These are phyloP conservation scores for Drosophila leontia DNA, from an alignment of 1,140 invertebrate genomes.

Conservation along the genomic window DNA sequence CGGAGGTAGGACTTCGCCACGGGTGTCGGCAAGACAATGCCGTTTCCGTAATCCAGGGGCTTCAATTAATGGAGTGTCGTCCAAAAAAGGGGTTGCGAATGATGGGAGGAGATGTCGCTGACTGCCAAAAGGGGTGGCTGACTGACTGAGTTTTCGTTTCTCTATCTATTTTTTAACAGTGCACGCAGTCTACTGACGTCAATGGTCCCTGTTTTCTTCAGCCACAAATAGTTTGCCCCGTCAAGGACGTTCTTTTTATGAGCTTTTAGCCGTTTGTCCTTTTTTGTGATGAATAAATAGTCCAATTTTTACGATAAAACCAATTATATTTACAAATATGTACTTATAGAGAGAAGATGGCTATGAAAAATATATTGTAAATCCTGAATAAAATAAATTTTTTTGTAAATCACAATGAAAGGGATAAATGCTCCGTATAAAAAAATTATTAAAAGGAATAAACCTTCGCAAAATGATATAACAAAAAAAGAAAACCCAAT, in stretches of 20 bases:
- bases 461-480: background rate
- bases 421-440: background rate
- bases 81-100: constrained; percentile 60
- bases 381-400: background rate
- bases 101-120: background rate
- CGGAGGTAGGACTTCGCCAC: constrained; percentile 49
- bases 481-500: background rate
- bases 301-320: background rate
- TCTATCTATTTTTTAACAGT: constrained; percentile 23
- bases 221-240: constrained; percentile 5
- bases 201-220: background rate
- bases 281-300: background rate
- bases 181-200: constrained; percentile 23
- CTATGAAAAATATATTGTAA: background rate
- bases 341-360: background rate
- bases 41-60: constrained; percentile 82
- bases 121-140: constrained; percentile 15
- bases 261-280: background rate
- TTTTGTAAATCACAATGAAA: background rate
- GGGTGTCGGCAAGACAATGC: constrained; percentile 75
- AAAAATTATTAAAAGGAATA: background rate
- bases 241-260: background rate
- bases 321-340: too few species aligned
- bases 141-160: constrained; percentile 1
- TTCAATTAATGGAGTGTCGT: constrained; percentile 84